Conservation (phyloP, 2,888 invertebrate genomes). For the Archaeoteleia sp. region DNA sequence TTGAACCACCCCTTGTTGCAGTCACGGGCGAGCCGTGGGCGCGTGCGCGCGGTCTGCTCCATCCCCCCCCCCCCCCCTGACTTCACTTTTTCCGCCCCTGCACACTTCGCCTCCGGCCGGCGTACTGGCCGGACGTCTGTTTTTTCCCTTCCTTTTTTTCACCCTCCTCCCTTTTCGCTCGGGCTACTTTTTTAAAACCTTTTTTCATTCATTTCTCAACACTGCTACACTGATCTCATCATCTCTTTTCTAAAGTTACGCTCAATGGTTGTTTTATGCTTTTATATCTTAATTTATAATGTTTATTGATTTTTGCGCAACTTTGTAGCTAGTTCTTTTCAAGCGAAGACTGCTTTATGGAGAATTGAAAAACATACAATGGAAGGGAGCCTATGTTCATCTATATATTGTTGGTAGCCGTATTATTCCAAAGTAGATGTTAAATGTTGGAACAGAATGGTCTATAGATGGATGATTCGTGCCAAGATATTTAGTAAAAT, state of each 20-base stretch:
- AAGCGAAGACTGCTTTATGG: too few species aligned
- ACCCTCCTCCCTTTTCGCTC: conserved; percentile 19
- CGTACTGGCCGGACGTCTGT: conserved; percentile 50
- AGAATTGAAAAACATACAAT: too few species aligned
- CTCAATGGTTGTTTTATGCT: conserved; percentile 21
- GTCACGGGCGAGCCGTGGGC: conserved; percentile 71
- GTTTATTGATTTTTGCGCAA: not conserved
- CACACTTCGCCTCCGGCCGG: conserved; percentile 58
- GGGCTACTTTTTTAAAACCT: conserved; percentile 3
- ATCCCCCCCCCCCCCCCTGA: conserved; percentile 35
- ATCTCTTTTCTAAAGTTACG: conserved; percentile 29
- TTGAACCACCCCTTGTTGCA: conserved; percentile 74
- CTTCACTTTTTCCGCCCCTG: conserved; percentile 57
- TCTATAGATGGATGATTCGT: too few species aligned
- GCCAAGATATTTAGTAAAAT: too few species aligned
- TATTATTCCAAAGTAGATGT: too few species aligned
- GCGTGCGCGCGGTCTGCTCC: conserved; percentile 65
- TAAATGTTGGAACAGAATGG: too few species aligned
- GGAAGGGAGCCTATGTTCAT: too few species aligned
- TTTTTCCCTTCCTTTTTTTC: conserved; percentile 35
- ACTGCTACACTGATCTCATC: conserved; percentile 28
- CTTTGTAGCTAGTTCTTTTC: too few species aligned
- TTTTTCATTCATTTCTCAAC: conserved; percentile 24
- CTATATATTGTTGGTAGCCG: too few species aligned
- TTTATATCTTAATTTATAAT: conserved; percentile 10